A percentile compares a stretch with the other conserved stretches of the same genome.
phyloP scores from a whole-genome alignment of 1,140 invertebrate species.

The Bradysia coprophila region DNA sequence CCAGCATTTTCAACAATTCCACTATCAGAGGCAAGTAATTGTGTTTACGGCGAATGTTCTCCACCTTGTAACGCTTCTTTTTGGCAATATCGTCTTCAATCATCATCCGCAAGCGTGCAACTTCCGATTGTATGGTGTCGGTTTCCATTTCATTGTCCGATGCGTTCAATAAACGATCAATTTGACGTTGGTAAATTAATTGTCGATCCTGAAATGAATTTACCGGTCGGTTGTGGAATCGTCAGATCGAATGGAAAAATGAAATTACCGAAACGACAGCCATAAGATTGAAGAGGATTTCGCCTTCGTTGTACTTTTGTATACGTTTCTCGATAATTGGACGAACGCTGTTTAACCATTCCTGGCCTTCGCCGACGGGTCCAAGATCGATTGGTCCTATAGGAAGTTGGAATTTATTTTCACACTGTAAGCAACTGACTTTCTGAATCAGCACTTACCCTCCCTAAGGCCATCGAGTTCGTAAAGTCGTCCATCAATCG shows the following conservation, averaged over 20 bases:
- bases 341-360: slow-evolving; percentile 82
- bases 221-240: no score
- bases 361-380: slow-evolving; percentile 49
- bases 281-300: slow-evolving; percentile 99
- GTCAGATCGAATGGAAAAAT: no score
- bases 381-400: slow-evolving; percentile 89
- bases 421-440: no score
- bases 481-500: slow-evolving; percentile 85
- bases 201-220: no score
- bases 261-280: slow-evolving; percentile 84
- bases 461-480: slow-evolving; percentile 92
- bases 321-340: slow-evolving; percentile 91
- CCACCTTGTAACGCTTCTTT: slow-evolving; percentile 50
- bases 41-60: slow-evolving; percentile 87
- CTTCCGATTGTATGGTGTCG: slow-evolving; percentile 51
- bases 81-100: slow-evolving; percentile 83
- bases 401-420: no score
- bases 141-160: slow-evolving; percentile 33
- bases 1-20: slow-evolving; percentile 84
- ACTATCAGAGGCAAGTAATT: slow-evolving; percentile 98
- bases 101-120: slow-evolving; percentile 50
- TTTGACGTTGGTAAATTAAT: slow-evolving; percentile 62
- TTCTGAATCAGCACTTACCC: no score
- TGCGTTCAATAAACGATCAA: slow-evolving; percentile 42
- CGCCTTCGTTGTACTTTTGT: slow-evolving; percentile 87